These are phyloP conservation scores for Crotalus viridis DNA, from an alignment of 2,113 vertebrate genomes.

Conservation along the genomic window DNA sequence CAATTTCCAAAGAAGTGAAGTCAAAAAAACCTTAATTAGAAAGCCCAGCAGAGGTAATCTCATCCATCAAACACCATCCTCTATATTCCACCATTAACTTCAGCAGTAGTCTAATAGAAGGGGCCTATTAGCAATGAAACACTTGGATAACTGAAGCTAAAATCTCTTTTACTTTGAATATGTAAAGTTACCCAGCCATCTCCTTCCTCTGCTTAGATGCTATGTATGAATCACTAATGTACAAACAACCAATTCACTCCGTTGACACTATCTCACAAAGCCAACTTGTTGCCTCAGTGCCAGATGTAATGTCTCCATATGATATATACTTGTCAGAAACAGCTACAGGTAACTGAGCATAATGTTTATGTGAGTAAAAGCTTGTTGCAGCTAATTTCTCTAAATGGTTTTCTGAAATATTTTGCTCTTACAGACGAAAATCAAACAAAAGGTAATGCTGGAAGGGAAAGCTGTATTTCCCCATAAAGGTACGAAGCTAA, in stretches of 20 bases:
- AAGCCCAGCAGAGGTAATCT: slow-evolving; percentile 2
- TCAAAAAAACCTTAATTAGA: not conserved
- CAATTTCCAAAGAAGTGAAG: slow-evolving; percentile 11
- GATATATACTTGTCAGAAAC: slow-evolving; percentile 9
- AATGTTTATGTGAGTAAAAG: not conserved
- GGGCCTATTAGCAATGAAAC: not conserved
- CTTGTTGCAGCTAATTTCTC: not conserved
- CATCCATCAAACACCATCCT: not conserved
- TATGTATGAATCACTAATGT: not conserved
- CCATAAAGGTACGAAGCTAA: slow-evolving; percentile 12
- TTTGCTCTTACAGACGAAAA: slow-evolving; percentile 4
- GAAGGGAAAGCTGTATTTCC: not conserved
- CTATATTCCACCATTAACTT: not conserved
- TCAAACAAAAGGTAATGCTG: slow-evolving; percentile 9
- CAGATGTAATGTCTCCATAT: slow-evolving; percentile 16
- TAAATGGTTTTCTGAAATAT: slow-evolving; percentile 1
- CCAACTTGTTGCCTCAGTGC: slow-evolving; percentile 6
- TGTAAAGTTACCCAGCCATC: not conserved
- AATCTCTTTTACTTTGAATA: slow-evolving; percentile 1
- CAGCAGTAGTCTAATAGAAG: slow-evolving; percentile 7
- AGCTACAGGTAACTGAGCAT: slow-evolving; percentile 17
- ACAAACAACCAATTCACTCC: slow-evolving; percentile 25
- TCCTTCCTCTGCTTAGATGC: not conserved
- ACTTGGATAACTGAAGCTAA: slow-evolving; percentile 1
- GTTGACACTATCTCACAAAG: not conserved